Evolutionary conservation across 1,140 invertebrate species (phyloP).

Genomic region (Drosophila grimshawi): DNA sequence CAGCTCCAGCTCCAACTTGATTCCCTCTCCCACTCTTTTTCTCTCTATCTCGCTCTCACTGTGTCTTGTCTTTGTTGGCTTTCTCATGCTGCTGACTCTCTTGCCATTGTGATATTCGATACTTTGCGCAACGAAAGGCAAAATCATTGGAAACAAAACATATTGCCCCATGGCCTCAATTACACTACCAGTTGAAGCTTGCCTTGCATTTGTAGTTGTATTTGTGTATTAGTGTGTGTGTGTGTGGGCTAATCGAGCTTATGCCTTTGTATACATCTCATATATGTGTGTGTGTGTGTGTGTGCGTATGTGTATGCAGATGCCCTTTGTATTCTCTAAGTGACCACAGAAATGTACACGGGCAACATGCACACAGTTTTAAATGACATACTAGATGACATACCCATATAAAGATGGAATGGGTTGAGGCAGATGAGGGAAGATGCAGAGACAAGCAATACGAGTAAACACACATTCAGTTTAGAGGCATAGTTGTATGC

Average conservation of each 20-base stretch:
- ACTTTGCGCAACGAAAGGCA: conserved; percentile 81
- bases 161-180: conserved; percentile 81
- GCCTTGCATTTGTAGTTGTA: conserved; percentile 21
- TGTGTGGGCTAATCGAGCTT: conserved; percentile 62
- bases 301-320: not conserved
- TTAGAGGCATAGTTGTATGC: conserved; percentile 8
- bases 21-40: conserved; percentile 16
- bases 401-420: conserved; percentile 1
- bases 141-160: conserved; percentile 83
- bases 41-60: not conserved
- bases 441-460: conserved; percentile 18
- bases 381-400: conserved; percentile 49
- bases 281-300: conserved; percentile 21
- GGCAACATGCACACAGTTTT: conserved; percentile 64
- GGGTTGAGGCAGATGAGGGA: not conserved
- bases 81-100: conserved; percentile 32
- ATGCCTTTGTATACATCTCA: conserved; percentile 34
- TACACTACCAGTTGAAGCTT: conserved; percentile 72
- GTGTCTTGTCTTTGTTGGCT: not conserved
- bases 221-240: not conserved
- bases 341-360: conserved; percentile 80
- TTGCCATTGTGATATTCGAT: conserved; percentile 78
- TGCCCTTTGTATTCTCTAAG: conserved; percentile 60
- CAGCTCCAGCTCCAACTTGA: conserved; percentile 2
- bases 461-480: conserved; percentile 13